phyloP scores from a whole-genome alignment of 2,888 invertebrate species.

The Cistogaster globosa region DNA sequence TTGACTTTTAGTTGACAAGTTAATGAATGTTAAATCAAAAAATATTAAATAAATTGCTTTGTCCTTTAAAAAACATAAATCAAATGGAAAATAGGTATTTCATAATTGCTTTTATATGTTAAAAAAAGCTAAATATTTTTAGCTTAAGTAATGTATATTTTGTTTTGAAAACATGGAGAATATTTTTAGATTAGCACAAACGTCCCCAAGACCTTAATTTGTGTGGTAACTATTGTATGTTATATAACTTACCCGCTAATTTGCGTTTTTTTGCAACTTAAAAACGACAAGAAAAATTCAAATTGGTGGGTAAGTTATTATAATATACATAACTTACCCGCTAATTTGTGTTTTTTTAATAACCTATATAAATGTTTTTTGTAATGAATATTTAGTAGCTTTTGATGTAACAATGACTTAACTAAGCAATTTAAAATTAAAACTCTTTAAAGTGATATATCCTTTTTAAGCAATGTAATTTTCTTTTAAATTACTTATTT shows the following conservation, averaged over 20 bases:
- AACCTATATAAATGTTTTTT: no score
- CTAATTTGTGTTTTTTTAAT: no score
- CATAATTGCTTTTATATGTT: constrained; percentile 8
- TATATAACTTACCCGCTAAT: not conserved
- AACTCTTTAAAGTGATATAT: no score
- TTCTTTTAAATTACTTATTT: no score
- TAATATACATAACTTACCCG: no score
- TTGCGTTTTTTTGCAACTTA: not conserved
- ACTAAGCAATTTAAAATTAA: no score
- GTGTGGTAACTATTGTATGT: not conserved
- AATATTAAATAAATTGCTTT: constrained; percentile 50
- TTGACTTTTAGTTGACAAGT: constrained; percentile 71
- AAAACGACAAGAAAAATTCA: not conserved
- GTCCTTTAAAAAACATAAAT: constrained; percentile 41
- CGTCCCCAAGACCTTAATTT: not conserved
- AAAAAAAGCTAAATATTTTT: not conserved
- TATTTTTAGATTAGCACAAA: not conserved
- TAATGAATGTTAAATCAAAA: constrained; percentile 65
- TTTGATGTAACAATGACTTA: no score
- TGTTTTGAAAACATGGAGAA: not conserved
- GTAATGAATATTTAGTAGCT: no score
- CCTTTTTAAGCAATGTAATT: no score
- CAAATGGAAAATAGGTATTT: not conserved
- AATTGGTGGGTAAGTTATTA: no score
- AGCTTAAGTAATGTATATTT: not conserved